Evolutionary conservation across 2,113 vertebrate genomes (phyloP).

Genomic region (Craseonycteris thonglongyai): DNA sequence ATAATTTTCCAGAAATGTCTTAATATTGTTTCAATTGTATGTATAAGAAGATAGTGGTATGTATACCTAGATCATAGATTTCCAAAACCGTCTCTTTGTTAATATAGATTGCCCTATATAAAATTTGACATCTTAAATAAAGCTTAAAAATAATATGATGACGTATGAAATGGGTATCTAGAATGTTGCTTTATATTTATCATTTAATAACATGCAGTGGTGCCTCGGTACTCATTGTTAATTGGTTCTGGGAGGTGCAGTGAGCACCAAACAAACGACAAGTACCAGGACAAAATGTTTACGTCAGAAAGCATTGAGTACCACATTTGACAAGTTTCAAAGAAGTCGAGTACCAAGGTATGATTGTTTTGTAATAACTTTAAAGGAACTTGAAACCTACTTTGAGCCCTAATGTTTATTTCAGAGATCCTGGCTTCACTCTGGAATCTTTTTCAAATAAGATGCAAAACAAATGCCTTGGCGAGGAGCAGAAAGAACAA

Average conservation of each 20-base stretch:
- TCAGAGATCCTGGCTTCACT: constrained; percentile 44
- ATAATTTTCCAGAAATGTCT: not conserved
- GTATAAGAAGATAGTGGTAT: not conserved
- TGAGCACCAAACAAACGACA: no score
- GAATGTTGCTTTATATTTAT: not conserved
- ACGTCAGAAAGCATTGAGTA: no score
- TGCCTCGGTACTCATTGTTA: no score
- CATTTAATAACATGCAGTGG: not conserved
- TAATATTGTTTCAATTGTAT: not conserved
- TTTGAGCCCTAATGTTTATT: constrained; percentile 32
- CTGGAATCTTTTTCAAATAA: constrained; percentile 17
- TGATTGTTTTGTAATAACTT: not conserved
- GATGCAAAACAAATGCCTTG: constrained; percentile 16
- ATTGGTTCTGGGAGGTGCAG: no score
- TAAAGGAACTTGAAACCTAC: constrained; percentile 18
- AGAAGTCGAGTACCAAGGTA: no score
- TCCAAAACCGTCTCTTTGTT: not conserved
- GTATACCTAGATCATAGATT: not conserved
- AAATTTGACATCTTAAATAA: not conserved
- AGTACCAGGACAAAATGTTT: no score
- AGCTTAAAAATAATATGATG: not conserved
- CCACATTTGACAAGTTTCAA: no score
- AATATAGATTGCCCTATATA: not conserved
- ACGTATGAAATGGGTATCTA: not conserved
- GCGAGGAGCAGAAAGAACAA: constrained; percentile 30